Base-by-base conservation (phyloP, 2,888 invertebrate genomes). In the Tortricodes alternella region DNA sequence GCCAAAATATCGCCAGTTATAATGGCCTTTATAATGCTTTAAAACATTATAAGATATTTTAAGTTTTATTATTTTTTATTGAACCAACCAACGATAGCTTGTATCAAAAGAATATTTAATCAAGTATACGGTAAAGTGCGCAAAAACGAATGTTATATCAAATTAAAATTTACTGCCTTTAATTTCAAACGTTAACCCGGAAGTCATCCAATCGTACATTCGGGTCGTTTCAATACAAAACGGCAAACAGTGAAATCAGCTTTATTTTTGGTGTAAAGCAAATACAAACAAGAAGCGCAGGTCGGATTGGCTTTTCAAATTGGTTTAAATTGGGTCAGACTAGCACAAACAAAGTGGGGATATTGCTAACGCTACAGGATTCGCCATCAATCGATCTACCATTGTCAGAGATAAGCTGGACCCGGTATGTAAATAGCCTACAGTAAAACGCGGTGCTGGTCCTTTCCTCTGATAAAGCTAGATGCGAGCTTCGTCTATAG, bases 301-400 rank as follows among this genome's bases (percentile, higher is more conserved):
- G 78, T 84, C 70, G 77, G 78, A 85, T 85, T 84, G 83, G 78
- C 80, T 75, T 84, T 85, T 83, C 78, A 80, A 84, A 85, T 85
- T 81, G 81, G 71, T 78, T 81, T 76, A 83, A 87, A 86, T 85
- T 83, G 83, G 87, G 83, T 85, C 86, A 78, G 76, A 74, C 76
- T 79, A 80, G 75, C 74, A 79, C 83, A 87, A 87, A 86, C 82
- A 85, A 79, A 78, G 78, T 72, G 68, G 59, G 70, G 68, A 76
- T 79, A 78, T 74, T 74, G 83, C 80, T 74, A 76, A 83, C 73
- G 73, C 65, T 68, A 62, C 66, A 61, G 68, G 67, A 72, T 71
- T 67, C 66, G 65, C 66, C 68, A 63, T 71, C 70, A 70, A 75
- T 74, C 74, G 76, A 73, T 82, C 70, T 68, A 66, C 67, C 68